phyloP scores from a whole-genome alignment of 2,113 vertebrate genomes.

The Mohoua ochrocephala region DNA sequence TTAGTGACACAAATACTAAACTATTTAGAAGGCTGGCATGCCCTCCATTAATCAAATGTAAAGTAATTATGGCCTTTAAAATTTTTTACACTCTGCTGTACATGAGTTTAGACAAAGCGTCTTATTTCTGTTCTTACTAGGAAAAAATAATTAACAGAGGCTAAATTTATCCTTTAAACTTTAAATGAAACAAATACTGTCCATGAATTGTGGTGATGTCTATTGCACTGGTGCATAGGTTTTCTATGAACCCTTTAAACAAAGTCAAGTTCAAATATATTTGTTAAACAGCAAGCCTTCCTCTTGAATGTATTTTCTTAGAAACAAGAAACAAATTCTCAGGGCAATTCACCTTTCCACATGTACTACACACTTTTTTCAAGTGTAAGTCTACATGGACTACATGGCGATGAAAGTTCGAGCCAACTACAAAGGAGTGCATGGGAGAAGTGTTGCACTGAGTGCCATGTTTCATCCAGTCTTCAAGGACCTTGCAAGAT shows the following conservation, averaged over 20 bases:
- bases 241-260: background rate
- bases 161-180: background rate
- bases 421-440: background rate
- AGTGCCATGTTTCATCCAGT: background rate
- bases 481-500: background rate
- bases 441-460: background rate
- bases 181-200: background rate
- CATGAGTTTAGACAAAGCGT: background rate
- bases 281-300: background rate
- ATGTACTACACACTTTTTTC: background rate
- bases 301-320: background rate
- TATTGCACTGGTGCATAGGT: background rate
- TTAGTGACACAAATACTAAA: background rate
- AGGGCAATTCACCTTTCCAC: background rate
- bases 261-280: background rate
- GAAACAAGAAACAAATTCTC: background rate
- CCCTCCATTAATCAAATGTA: background rate
- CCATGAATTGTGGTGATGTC: background rate
- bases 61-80: background rate
- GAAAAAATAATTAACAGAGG: background rate
- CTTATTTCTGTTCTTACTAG: background rate
- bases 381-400: background rate
- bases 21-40: background rate
- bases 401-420: background rate
- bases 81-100: background rate